phyloP scores from a whole-genome alignment of 2,888 invertebrate genomes.

The Meteorus colon region DNA sequence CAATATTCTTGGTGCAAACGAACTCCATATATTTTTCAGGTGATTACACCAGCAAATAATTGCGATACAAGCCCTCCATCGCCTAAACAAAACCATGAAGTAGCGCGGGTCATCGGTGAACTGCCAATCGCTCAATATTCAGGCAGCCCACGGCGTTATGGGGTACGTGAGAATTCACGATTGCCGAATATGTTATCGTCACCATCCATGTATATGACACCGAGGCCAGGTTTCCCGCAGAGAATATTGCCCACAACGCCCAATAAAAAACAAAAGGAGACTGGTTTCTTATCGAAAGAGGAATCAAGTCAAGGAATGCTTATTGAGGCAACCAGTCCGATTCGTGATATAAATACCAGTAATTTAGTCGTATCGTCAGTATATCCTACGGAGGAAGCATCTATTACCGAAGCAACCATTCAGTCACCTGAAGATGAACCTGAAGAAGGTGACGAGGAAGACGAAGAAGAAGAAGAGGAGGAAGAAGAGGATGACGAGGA shows the following conservation, averaged over 20 bases:
- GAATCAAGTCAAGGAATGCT: slow-evolving; percentile 50
- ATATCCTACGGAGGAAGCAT: slow-evolving; percentile 40
- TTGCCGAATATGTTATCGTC: slow-evolving; percentile 78
- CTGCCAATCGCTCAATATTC: slow-evolving; percentile 95
- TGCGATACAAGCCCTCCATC: slow-evolving; percentile 68
- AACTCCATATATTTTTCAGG: slow-evolving; percentile 53
- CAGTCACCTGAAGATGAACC: slow-evolving; percentile 49
- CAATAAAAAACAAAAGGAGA: slow-evolving; percentile 65
- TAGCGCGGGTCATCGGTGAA: slow-evolving; percentile 84
- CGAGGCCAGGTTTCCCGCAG: slow-evolving; percentile 92
- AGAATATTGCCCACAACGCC: slow-evolving; percentile 74
- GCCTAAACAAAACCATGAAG: slow-evolving; percentile 72
- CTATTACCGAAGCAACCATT: slow-evolving; percentile 41
- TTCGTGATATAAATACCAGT: slow-evolving; percentile 46
- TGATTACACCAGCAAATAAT: slow-evolving; percentile 68
- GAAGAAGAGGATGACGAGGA: slow-evolving; percentile 43
- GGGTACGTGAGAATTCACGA: slow-evolving; percentile 75
- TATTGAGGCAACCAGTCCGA: slow-evolving; percentile 46
- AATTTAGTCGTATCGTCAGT: slow-evolving; percentile 47
- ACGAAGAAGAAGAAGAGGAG: slow-evolving; percentile 51
- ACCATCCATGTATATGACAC: slow-evolving; percentile 81
- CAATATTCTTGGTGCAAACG: background rate
- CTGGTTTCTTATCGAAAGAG: slow-evolving; percentile 44
- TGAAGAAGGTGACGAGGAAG: slow-evolving; percentile 50
- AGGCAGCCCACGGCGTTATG: slow-evolving; percentile 91